A percentile compares a stretch with the other conserved stretches of the same genome.
phyloP scores from a whole-genome alignment of 1,140 invertebrate species.

The Phenacoccus solenopsis region DNA sequence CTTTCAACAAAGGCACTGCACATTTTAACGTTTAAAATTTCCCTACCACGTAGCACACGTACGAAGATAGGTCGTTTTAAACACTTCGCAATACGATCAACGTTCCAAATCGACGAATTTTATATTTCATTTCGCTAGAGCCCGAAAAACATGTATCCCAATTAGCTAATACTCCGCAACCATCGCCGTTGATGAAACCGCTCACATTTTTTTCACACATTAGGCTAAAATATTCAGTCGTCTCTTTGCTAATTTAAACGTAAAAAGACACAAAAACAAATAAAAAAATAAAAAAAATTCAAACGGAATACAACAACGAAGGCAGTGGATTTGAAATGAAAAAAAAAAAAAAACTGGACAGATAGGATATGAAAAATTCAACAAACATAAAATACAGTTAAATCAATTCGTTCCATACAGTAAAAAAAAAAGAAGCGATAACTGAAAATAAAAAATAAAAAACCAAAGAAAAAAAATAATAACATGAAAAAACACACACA shows the following conservation, averaged over 20 bases:
- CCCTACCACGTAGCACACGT: too few species aligned
- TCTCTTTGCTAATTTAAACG: slow-evolving; percentile 1
- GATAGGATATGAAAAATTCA: neutral
- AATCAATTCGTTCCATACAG: neutral
- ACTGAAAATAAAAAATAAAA: slow-evolving; percentile 5
- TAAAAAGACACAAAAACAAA: slow-evolving; percentile 5
- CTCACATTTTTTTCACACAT: neutral
- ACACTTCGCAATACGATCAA: too few species aligned
- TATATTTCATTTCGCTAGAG: too few species aligned
- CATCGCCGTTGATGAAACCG: neutral
- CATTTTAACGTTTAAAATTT: slow-evolving; percentile 2
- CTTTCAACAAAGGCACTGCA: neutral
- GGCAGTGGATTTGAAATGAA: slow-evolving; percentile 8
- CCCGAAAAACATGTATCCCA: too few species aligned
- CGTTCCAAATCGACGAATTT: too few species aligned
- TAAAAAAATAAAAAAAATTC: slow-evolving; percentile 12
- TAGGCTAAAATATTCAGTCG: slow-evolving; percentile 6
- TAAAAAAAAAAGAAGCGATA: slow-evolving; percentile 1
- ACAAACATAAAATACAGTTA: neutral
- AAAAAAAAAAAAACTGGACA: neutral
- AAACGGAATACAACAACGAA: slow-evolving; percentile 12
- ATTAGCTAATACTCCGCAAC: neutral
- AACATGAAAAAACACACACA: neutral
- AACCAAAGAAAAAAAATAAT: neutral
- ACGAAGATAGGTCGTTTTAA: too few species aligned